phyloP scores from a whole-genome alignment of 1,140 invertebrate species.

The Gonioctena quinquepunctata region DNA sequence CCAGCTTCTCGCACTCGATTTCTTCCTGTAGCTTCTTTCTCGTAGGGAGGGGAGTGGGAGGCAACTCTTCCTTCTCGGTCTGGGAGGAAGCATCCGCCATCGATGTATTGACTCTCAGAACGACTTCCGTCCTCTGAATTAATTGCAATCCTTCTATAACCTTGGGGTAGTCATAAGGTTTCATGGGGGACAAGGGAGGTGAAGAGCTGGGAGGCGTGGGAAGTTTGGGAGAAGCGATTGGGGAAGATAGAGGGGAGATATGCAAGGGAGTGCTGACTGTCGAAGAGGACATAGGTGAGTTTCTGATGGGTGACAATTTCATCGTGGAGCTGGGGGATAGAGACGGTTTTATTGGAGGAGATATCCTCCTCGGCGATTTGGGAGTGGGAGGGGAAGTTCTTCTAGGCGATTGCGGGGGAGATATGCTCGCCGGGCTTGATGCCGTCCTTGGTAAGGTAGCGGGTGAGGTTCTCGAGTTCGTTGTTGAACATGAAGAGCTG shows the following conservation, averaged over 20 bases:
- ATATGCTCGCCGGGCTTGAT: not conserved
- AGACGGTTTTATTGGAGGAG: constrained; percentile 36
- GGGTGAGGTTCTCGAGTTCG: constrained; percentile 8
- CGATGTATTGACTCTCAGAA: constrained; percentile 63
- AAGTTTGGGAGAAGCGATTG: constrained; percentile 40
- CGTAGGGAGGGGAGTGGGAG: constrained; percentile 51
- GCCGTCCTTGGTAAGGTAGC: not conserved
- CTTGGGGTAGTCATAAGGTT: constrained; percentile 52
- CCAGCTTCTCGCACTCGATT: constrained; percentile 78
- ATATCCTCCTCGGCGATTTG: constrained; percentile 24
- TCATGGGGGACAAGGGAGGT: constrained; percentile 45
- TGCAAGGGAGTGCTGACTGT: constrained; percentile 25
- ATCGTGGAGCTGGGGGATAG: constrained; percentile 28
- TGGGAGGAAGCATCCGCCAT: constrained; percentile 68
- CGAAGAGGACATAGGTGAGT: constrained; percentile 18
- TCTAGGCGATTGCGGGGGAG: constrained; percentile 15
- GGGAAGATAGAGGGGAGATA: constrained; percentile 23
- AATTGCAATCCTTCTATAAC: constrained; percentile 61
- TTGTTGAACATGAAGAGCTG: constrained; percentile 1
- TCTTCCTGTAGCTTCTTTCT: constrained; percentile 72
- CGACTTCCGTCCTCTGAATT: constrained; percentile 65
- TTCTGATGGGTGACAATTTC: constrained; percentile 22
- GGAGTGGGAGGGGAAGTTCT: not conserved
- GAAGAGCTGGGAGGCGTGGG: constrained; percentile 43
- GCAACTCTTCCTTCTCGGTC: constrained; percentile 59